Conservation (phyloP, 1,140 invertebrate genomes). For the Trachymyrmex cornetzi region DNA sequence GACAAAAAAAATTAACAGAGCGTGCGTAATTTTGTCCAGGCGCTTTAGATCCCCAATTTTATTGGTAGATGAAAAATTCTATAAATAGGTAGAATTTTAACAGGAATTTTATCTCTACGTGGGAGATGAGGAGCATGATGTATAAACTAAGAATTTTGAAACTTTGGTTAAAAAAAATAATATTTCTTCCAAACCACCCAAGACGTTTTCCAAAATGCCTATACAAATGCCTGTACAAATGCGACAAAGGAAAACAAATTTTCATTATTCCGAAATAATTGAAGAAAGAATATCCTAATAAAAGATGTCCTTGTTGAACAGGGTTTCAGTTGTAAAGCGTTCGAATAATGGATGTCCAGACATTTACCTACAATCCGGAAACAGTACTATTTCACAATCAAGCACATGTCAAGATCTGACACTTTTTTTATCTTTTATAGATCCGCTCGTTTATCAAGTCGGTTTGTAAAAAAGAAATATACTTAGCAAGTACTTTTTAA, state of each 20-base stretch:
- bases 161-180: not conserved
- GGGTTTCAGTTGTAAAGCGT: not conserved
- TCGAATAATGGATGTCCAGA: not conserved
- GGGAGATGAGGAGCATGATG: not conserved
- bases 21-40: conserved; percentile 36
- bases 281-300: not conserved
- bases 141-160: not conserved
- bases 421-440: not conserved
- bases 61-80: conserved; percentile 24
- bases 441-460: not conserved
- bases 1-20: conserved; percentile 39
- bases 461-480: not conserved
- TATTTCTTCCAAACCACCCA: not conserved
- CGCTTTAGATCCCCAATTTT: conserved; percentile 17
- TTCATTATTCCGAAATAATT: not conserved
- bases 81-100: conserved; percentile 8
- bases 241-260: not conserved
- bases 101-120: not conserved
- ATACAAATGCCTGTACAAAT: no score
- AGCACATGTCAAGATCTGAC: not conserved
- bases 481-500: not conserved
- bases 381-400: not conserved
- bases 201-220: not conserved
- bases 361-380: not conserved
- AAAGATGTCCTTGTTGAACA: not conserved